Conservation (phyloP, 1,140 invertebrate genomes). For the Drosophila kohkoa region DNA sequence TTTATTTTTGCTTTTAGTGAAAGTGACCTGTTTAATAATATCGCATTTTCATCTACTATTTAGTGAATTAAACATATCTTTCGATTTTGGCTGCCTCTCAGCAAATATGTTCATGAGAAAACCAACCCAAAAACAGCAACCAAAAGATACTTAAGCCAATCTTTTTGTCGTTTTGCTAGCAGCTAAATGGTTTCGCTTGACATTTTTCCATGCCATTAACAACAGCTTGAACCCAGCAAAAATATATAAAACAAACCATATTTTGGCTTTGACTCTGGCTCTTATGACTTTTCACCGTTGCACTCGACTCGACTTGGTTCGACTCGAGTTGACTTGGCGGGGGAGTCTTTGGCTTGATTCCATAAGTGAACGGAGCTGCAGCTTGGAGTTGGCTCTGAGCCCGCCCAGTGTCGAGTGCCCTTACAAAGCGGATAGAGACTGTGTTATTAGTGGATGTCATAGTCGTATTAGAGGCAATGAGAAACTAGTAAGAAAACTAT, state of each 20-base stretch:
- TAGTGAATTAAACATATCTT: too few relatives aligned
- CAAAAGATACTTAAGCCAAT: constrained; percentile 38
- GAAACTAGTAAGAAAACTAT: not conserved
- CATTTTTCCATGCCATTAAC: constrained; percentile 79
- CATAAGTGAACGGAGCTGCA: constrained; percentile 68
- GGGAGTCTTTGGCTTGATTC: constrained; percentile 32
- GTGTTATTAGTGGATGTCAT: constrained; percentile 79
- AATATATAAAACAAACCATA: constrained; percentile 11
- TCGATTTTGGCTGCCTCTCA: not conserved
- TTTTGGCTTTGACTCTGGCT: constrained; percentile 12
- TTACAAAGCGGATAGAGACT: constrained; percentile 38
- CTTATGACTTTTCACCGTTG: constrained; percentile 80
- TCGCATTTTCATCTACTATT: too few relatives aligned
- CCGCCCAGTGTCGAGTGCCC: constrained; percentile 57
- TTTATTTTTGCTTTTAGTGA: too few relatives aligned
- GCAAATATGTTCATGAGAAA: not conserved
- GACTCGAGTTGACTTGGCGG: constrained; percentile 23
- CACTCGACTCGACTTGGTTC: constrained; percentile 58
- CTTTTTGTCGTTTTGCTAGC: constrained; percentile 51
- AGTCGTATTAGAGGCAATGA: constrained; percentile 54
- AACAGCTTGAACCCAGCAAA: constrained; percentile 51
- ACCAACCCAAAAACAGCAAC: constrained; percentile 1
- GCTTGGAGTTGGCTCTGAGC: constrained; percentile 8
- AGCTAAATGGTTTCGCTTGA: constrained; percentile 54
- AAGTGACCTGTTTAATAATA: too few relatives aligned